Percentiles rank a stretch among this genome's conserved stretches.
These are phyloP conservation scores for Mesorhabditis belari DNA, from an alignment of 2,888 invertebrate species.

Conservation along the genomic window DNA sequence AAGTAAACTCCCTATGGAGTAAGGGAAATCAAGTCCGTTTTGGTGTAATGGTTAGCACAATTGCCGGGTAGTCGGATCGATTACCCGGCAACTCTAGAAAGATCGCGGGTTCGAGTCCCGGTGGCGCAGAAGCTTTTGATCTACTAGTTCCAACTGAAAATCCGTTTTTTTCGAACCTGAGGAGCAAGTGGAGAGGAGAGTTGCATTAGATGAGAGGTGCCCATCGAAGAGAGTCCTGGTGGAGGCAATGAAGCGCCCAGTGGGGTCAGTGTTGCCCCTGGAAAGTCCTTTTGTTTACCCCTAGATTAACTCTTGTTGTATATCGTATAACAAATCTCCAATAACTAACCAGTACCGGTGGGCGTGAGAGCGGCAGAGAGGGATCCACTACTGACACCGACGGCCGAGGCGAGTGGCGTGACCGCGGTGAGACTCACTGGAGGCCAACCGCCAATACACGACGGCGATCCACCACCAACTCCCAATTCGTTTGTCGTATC, in stretches of 20 bases:
- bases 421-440: background rate
- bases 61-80: too few relatives aligned
- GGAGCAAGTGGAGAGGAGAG: background rate
- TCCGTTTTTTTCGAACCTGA: background rate
- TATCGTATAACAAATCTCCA: background rate
- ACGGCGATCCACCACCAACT: background rate
- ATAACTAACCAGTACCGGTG: background rate
- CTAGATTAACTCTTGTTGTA: too few relatives aligned
- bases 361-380: background rate
- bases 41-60: too few relatives aligned
- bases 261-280: background rate
- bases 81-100: too few relatives aligned
- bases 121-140: too few relatives aligned
- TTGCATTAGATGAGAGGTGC: background rate
- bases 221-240: background rate
- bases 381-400: background rate
- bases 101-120: too few relatives aligned
- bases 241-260: background rate
- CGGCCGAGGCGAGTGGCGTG: background rate
- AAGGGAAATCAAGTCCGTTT: too few relatives aligned
- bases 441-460: background rate
- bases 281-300: background rate
- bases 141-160: too few relatives aligned
- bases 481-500: background rate
- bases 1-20: too few relatives aligned